phyloP scores from a whole-genome alignment of 2,888 invertebrate species.

The Argynnis bischoffii region DNA sequence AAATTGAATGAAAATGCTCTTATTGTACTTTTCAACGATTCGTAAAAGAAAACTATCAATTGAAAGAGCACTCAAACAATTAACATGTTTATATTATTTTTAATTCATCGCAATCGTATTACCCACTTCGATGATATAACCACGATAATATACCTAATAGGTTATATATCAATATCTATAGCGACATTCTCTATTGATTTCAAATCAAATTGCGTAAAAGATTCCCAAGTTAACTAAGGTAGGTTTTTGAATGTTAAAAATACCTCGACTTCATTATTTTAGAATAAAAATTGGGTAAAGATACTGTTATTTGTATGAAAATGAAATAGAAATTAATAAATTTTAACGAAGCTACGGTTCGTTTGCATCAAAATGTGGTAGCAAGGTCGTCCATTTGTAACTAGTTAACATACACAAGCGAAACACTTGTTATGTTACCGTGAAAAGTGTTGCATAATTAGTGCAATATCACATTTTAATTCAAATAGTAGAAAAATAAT shows the following conservation, averaged over 20 bases:
- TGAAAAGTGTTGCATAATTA: conserved; percentile 24
- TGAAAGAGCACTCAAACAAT: neutral
- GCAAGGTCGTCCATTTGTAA: conserved; percentile 33
- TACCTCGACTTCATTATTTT: too few relatives aligned
- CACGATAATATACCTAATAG: neutral
- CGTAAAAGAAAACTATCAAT: neutral
- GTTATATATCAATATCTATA: too few relatives aligned
- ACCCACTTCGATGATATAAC: neutral
- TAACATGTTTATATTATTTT: conserved; percentile 7
- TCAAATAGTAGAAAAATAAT: neutral
- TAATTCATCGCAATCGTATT: neutral
- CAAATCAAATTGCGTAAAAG: neutral
- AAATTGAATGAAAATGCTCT: too few relatives aligned
- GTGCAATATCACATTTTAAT: conserved; percentile 13
- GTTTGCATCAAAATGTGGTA: conserved; percentile 33
- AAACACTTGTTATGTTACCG: conserved; percentile 29
- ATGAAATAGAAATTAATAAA: conserved; percentile 28
- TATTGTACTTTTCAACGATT: too few relatives aligned
- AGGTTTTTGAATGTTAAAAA: too few relatives aligned
- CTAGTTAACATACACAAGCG: conserved; percentile 21
- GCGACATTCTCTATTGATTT: neutral
- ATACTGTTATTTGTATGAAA: conserved; percentile 21
- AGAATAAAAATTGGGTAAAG: neutral
- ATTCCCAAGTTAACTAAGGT: too few relatives aligned
- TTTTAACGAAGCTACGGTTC: conserved; percentile 30